Percentiles rank a stretch among this genome's conserved stretches.
Conservation (phyloP, 2,797 vertebrate genomes). For the Sylvia borin region DNA sequence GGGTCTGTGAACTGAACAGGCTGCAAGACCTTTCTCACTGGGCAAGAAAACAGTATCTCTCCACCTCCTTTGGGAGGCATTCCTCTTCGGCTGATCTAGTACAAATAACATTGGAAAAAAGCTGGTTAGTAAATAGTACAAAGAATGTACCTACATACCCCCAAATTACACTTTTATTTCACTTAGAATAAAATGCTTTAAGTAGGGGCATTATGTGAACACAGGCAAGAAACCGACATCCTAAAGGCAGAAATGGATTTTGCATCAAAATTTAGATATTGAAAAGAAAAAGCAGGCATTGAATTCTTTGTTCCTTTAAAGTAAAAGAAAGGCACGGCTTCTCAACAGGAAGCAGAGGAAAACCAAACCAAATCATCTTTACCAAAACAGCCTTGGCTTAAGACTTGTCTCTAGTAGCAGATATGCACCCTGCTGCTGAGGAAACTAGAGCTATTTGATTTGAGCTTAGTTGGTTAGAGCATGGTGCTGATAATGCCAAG, state of each 20-base stretch:
- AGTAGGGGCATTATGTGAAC: not conserved
- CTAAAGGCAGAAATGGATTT: not conserved
- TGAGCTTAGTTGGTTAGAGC: not conserved
- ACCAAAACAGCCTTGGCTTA: not conserved
- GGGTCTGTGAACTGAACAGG: slow-evolving; percentile 90
- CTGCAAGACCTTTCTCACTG: slow-evolving; percentile 84
- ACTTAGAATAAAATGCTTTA: not conserved
- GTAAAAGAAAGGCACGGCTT: not conserved
- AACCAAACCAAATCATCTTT: not conserved
- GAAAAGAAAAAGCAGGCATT: not conserved
- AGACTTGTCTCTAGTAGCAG: not conserved
- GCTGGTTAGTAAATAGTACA: not conserved
- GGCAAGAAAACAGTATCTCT: slow-evolving; percentile 90
- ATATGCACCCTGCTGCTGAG: not conserved
- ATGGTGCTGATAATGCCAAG: not conserved
- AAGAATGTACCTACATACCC: not conserved
- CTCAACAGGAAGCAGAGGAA: not conserved
- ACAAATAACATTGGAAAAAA: not conserved
- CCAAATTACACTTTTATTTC: not conserved
- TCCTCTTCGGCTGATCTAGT: slow-evolving; percentile 87
- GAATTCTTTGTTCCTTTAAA: not conserved
- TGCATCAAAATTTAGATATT: not conserved
- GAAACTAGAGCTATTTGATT: not conserved
- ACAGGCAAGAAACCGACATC: not conserved
- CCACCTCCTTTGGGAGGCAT: slow-evolving; percentile 96